A percentile compares a stretch with the other conserved stretches of the same genome.
Conservation (phyloP, 1,140 invertebrate species). For the Trichonephila inaurata region DNA sequence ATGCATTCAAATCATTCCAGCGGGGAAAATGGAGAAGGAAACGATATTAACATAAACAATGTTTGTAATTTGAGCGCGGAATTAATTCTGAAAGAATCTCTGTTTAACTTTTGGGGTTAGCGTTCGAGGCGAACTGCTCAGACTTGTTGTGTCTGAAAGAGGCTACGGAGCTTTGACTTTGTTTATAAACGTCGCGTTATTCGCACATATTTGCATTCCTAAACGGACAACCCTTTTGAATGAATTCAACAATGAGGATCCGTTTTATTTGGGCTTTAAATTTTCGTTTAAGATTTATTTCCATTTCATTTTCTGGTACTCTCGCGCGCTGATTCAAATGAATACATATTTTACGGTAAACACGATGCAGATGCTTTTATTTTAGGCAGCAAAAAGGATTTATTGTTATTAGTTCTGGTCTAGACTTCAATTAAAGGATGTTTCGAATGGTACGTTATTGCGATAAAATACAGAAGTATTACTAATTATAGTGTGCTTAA, state of each 20-base stretch:
- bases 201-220: slow-evolving; percentile 8
- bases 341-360: too few species aligned
- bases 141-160: not conserved
- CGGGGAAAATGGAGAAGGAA: not conserved
- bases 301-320: not conserved
- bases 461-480: not conserved
- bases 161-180: not conserved
- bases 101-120: not conserved
- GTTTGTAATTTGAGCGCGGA: slow-evolving; percentile 36
- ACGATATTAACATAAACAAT: slow-evolving; percentile 43
- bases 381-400: too few species aligned
- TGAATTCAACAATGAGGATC: not conserved
- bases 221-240: slow-evolving; percentile 20
- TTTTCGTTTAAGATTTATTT: not conserved
- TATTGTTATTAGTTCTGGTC: too few species aligned
- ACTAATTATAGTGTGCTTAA: too few species aligned
- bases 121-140: not conserved
- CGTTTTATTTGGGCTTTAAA: slow-evolving; percentile 13
- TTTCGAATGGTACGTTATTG: not conserved
- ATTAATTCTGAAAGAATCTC: slow-evolving; percentile 39
- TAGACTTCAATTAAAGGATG: too few species aligned
- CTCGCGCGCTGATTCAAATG: not conserved
- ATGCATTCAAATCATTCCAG: not conserved
- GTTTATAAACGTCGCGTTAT: slow-evolving; percentile 27
- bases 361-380: too few species aligned